phyloP scores from a whole-genome alignment of 2,797 vertebrate species.

The Picus viridis region DNA sequence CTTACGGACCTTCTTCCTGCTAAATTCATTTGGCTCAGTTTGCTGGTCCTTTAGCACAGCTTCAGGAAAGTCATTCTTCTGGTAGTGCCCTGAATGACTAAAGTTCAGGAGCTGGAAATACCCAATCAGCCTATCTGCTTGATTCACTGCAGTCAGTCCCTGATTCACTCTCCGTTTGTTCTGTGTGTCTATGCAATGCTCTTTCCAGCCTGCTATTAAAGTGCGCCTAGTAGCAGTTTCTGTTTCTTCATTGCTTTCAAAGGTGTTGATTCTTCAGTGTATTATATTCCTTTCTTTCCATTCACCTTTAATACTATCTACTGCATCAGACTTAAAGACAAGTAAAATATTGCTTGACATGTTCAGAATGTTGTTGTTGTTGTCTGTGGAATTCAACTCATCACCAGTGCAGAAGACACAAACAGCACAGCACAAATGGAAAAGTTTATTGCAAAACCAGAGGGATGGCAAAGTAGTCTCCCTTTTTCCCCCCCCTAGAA shows the following conservation, averaged over 20 bases:
- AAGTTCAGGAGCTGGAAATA: neutral
- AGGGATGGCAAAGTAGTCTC: conserved; percentile 24
- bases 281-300: neutral
- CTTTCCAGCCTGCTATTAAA: neutral
- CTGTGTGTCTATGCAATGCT: neutral
- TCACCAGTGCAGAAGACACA: conserved; percentile 11
- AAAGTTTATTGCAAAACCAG: conserved; percentile 70
- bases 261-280: neutral
- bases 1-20: neutral
- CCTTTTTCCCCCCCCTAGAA: neutral
- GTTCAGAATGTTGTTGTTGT: conserved; percentile 47
- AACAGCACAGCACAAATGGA: conserved; percentile 51
- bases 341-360: conserved; percentile 36
- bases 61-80: neutral
- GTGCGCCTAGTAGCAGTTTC: neutral
- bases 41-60: neutral
- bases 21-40: neutral
- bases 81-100: neutral
- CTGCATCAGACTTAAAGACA: conserved; percentile 21
- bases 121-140: neutral
- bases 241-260: conserved; percentile 2
- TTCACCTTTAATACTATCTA: neutral
- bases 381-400: conserved; percentile 53
- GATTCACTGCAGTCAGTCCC: neutral
- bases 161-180: neutral